phyloP scores from a whole-genome alignment of 1,140 invertebrate species.

The Luehdorfia chinensis region DNA sequence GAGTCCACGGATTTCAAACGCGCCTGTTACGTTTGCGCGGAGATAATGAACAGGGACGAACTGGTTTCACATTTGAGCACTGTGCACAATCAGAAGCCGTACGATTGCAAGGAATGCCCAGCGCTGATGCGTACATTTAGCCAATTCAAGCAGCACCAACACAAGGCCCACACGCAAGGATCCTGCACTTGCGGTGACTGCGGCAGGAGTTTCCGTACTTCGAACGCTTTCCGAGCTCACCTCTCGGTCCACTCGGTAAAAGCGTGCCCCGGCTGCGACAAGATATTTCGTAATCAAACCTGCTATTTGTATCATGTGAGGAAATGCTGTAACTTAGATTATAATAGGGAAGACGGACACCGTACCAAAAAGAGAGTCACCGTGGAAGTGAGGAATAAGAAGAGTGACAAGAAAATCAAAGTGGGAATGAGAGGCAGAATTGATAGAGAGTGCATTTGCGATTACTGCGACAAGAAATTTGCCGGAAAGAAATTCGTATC shows the following conservation, averaged over 20 bases:
- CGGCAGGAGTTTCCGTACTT: slow-evolving; percentile 40
- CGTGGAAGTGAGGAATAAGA: slow-evolving; percentile 34
- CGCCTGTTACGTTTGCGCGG: slow-evolving; percentile 51
- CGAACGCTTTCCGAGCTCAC: slow-evolving; percentile 40
- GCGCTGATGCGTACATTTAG: slow-evolving; percentile 29
- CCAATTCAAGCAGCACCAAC: slow-evolving; percentile 32
- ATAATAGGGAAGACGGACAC: slow-evolving; percentile 25
- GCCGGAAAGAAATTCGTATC: slow-evolving; percentile 45
- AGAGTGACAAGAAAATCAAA: slow-evolving; percentile 32
- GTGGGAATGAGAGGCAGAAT: slow-evolving; percentile 47
- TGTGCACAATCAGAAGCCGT: slow-evolving; percentile 31
- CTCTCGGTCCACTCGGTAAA: slow-evolving; percentile 38
- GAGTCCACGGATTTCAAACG: slow-evolving; percentile 43
- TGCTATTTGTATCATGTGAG: slow-evolving; percentile 53
- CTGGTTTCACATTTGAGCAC: slow-evolving; percentile 38
- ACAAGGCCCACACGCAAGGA: slow-evolving; percentile 33
- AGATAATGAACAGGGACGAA: slow-evolving; percentile 42
- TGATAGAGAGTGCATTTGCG: slow-evolving; percentile 47
- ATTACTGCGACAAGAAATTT: slow-evolving; percentile 55
- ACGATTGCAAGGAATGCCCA: slow-evolving; percentile 50
- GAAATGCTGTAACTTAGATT: slow-evolving; percentile 43
- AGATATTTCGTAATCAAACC: slow-evolving; percentile 46
- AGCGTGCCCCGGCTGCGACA: slow-evolving; percentile 49
- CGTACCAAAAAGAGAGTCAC: slow-evolving; percentile 34
- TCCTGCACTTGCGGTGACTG: slow-evolving; percentile 47